phyloP scores from a whole-genome alignment of 1,140 invertebrate genomes.

The Drosophila elegans region DNA sequence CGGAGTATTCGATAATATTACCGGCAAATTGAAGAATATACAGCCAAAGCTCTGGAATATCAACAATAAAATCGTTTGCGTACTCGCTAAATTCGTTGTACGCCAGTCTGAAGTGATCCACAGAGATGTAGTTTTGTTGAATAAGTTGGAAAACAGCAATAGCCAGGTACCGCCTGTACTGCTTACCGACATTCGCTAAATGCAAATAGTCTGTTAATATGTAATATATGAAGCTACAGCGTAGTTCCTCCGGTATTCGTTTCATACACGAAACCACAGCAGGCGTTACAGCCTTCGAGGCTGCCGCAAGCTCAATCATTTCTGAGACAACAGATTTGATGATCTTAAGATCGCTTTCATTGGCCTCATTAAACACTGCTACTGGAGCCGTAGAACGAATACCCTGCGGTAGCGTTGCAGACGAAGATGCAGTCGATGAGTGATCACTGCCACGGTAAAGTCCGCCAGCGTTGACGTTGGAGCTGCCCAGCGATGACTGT shows the following conservation, averaged over 20 bases:
- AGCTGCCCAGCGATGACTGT: conserved; percentile 24
- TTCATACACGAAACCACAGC: conserved; percentile 54
- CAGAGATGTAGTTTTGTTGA: conserved; percentile 74
- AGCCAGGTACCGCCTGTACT: conserved; percentile 81
- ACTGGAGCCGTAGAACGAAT: conserved; percentile 35
- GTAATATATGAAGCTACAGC: conserved; percentile 72
- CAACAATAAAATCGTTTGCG: conserved; percentile 89
- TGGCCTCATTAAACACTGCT: conserved; percentile 63
- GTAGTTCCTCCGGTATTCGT: conserved; percentile 55
- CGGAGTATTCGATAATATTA: conserved; percentile 64
- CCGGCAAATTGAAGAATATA: conserved; percentile 89
- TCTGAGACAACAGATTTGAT: conserved; percentile 75
- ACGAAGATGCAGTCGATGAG: conserved; percentile 2
- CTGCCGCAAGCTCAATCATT: conserved; percentile 62
- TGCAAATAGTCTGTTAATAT: conserved; percentile 81
- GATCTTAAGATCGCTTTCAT: conserved; percentile 50
- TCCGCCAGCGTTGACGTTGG: conserved; percentile 32
- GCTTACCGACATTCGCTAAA: conserved; percentile 83
- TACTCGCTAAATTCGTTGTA: conserved; percentile 86
- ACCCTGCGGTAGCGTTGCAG: conserved; percentile 2
- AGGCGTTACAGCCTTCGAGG: conserved; percentile 37
- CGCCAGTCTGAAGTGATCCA: conserved; percentile 84
- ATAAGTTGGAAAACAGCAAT: conserved; percentile 82
- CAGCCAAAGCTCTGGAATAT: conserved; percentile 91
- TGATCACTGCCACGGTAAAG: conserved; percentile 46